A percentile compares a stretch with the other conserved stretches of the same genome.
Conservation (phyloP, 2,113 vertebrate species). For the Nymphicus hollandicus region DNA sequence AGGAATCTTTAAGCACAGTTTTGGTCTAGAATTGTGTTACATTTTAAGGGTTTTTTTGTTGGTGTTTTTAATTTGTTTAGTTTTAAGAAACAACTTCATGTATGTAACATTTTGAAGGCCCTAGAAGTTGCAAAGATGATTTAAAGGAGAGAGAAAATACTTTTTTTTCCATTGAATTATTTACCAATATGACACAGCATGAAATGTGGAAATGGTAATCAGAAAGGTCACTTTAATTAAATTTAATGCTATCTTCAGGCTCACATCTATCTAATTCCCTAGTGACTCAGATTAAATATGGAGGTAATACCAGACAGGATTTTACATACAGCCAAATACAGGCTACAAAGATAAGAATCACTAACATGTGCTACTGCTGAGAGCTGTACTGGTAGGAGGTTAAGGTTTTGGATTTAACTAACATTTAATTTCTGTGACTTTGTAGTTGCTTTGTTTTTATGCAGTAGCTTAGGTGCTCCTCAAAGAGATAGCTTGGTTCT, state of each 20-base stretch:
- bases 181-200: background rate
- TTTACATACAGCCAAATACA: background rate
- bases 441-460: background rate
- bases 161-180: background rate
- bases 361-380: background rate
- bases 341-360: background rate
- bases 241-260: background rate
- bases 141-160: background rate
- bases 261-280: background rate
- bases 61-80: background rate
- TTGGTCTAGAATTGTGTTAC: background rate
- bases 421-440: background rate
- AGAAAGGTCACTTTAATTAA: constrained; percentile 16
- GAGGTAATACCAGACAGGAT: background rate
- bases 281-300: background rate
- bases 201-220: background rate
- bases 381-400: background rate
- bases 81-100: background rate
- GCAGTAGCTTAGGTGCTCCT: background rate
- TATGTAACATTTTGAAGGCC: background rate
- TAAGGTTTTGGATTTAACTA: background rate
- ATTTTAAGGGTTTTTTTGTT: background rate
- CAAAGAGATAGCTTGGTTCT: background rate
- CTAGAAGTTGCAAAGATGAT: background rate
- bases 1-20: background rate